Percentiles rank a stretch among this genome's conserved stretches.
phyloP scores from a whole-genome alignment of 2,113 vertebrate genomes.

The Callionymus lyra region DNA sequence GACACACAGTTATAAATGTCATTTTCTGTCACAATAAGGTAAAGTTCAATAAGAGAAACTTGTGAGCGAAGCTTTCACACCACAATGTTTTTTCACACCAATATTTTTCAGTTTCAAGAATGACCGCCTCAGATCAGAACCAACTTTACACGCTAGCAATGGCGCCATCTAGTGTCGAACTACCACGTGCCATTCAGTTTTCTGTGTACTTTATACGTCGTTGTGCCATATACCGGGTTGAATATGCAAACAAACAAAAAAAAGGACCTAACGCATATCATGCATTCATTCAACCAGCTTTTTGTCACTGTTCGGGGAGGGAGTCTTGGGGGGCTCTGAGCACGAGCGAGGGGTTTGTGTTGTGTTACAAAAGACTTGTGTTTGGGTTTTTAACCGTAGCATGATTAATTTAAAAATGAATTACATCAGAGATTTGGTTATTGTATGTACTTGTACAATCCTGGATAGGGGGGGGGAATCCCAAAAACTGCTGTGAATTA shows the following conservation, averaged over 20 bases:
- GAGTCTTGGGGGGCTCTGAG: not conserved
- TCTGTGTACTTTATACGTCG: conserved; percentile 9
- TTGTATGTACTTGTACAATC: conserved; percentile 47
- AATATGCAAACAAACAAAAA: conserved; percentile 50
- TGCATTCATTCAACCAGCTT: conserved; percentile 16
- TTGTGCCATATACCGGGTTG: conserved; percentile 51
- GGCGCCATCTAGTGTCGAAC: no score
- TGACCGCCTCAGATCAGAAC: no score
- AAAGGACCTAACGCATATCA: conserved; percentile 37
- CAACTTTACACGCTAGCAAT: not conserved
- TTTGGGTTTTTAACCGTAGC: conserved; percentile 2
- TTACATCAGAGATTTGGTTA: conserved; percentile 6
- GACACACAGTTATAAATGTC: no score
- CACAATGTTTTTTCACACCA: no score
- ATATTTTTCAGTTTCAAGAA: no score
- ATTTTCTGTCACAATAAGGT: no score
- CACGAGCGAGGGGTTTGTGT: not conserved
- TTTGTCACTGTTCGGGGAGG: no score
- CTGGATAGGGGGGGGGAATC: conserved; percentile 22
- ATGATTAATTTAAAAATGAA: conserved; percentile 16
- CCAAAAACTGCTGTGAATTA: conserved; percentile 46
- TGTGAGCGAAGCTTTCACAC: no score
- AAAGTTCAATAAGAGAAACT: no score
- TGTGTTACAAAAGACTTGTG: not conserved
- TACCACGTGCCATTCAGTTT: conserved; percentile 3